A percentile compares a stretch with the other conserved stretches of the same genome.
These are phyloP conservation scores for Amblyopsis hoosieri DNA, from an alignment of 2,797 vertebrate species.

Conservation along the genomic window DNA sequence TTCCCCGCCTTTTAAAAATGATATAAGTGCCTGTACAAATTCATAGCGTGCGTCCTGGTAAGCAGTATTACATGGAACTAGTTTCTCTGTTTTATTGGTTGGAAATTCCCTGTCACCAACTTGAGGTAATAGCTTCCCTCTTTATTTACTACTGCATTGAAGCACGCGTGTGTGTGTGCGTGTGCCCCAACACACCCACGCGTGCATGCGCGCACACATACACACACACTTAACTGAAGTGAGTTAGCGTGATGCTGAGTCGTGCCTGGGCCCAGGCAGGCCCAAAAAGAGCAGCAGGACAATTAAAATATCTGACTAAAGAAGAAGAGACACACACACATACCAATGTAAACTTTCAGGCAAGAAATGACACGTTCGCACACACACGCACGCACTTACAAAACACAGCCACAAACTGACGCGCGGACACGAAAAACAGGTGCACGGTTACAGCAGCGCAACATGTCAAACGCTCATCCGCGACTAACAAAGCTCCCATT, in stretches of 20 bases:
- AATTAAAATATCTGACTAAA: conserved; percentile 53
- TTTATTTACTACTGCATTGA: background rate
- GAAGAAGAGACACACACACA: conserved; percentile 38
- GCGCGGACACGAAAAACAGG: background rate
- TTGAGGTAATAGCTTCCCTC: background rate
- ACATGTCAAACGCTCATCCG: conserved; percentile 43
- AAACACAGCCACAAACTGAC: conserved; percentile 1
- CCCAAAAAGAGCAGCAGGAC: conserved; percentile 43
- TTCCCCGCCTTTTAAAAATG: background rate
- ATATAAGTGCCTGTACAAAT: background rate
- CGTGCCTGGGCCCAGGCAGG: conserved; percentile 33
- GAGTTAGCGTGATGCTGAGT: conserved; percentile 22
- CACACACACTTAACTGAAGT: conserved; percentile 15
- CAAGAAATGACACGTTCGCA: background rate
- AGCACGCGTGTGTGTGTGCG: background rate
- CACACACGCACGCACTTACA: background rate
- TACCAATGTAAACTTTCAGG: conserved; percentile 12
- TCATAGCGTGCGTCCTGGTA: background rate
- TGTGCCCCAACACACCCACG: background rate
- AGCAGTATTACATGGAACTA: background rate
- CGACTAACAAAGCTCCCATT: conserved; percentile 49
- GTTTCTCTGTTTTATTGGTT: background rate
- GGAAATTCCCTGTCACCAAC: conserved; percentile 2
- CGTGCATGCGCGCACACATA: conserved; percentile 14
- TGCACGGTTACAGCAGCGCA: conserved; percentile 30